Percentiles rank a stretch among this genome's conserved stretches.
phyloP scores from a whole-genome alignment of 1,140 invertebrate genomes.

The Psix sp. region DNA sequence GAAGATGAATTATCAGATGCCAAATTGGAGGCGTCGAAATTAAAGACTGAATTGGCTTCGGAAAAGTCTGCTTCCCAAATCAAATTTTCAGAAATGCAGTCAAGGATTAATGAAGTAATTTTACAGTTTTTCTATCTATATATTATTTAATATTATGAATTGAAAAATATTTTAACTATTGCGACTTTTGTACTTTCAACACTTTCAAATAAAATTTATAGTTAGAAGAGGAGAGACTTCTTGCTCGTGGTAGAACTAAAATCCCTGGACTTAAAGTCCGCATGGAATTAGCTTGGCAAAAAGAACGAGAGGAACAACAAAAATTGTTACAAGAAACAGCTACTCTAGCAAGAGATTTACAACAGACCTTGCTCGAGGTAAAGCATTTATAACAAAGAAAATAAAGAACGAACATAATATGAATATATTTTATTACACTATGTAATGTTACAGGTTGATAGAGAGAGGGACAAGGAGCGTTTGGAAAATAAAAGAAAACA shows the following conservation, averaged over 20 bases:
- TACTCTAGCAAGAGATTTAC: conserved; percentile 90
- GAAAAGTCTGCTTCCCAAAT: conserved; percentile 93
- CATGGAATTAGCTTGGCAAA: conserved; percentile 96
- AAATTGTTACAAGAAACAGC: conserved; percentile 93
- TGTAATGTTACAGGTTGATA: conserved; percentile 81
- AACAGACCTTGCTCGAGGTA: conserved; percentile 91
- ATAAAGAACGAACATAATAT: not conserved
- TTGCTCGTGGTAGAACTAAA: conserved; percentile 88
- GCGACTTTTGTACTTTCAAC: too few relatives aligned
- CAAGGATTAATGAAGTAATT: conserved; percentile 91
- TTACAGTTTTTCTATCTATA: conserved; percentile 7
- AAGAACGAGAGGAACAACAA: conserved; percentile 95
- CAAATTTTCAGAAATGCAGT: conserved; percentile 91
- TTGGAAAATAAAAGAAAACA: conserved; percentile 89
- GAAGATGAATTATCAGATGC: conserved; percentile 93
- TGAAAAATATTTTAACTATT: too few relatives aligned
- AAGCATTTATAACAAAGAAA: not conserved
- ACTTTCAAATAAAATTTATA: conserved; percentile 58
- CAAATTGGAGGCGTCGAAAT: conserved; percentile 86
- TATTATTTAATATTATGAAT: too few relatives aligned
- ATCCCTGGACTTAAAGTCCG: conserved; percentile 90
- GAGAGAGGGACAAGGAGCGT: conserved; percentile 91
- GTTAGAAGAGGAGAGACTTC: conserved; percentile 89
- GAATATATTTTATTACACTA: not conserved
- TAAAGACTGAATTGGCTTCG: conserved; percentile 92